Evolutionary conservation across 2,797 vertebrate species (phyloP), one percentile per base, ranked within the genome.

Genomic region (Borostomias antarcticus): DNA sequence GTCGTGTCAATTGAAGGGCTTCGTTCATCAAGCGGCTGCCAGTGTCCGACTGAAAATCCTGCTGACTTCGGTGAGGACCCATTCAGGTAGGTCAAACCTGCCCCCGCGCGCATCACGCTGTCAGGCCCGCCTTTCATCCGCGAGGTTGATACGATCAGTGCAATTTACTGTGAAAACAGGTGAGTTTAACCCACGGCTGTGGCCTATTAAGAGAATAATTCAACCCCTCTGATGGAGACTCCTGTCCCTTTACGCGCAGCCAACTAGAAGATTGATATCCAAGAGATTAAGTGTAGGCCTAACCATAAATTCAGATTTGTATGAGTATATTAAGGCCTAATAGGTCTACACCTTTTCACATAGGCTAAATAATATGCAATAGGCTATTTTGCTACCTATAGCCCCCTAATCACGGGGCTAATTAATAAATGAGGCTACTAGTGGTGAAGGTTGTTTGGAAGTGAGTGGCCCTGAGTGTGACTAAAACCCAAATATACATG

Each of bases 1-100:
- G 25, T 33, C 43, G 91, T 95, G 91, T 95, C 94, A 81, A 89
- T 93, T 90, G 93, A 96, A 92, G 95, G 95, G 78, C 94, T 95
- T 88, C 93, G 92, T 83, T 94, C 93, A 56, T 95, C 94, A 91
- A 92, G n/a, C n/a, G n/a, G n/a, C 93, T 77, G 93, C 90, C 45
- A 93, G 94, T 29, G 83, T 89, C 89, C 92, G 93, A 83, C 90
- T 94, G 85, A 94, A 90, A 91, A 93, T 91, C 89, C 89, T 95
- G 92, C 93, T 95, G 87, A 95, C 89, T 88, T 93, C 92, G 29
- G 93, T 93, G 85, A n/a, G 92, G 92, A 86, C 93, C 90, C 84
- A 92, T 93, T 80, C 91, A 93, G 93, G 89, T 91, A 88, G 86
- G 93, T 90, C 79, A 74, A 71, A 74, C 75, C 72, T 33, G 66